Evolutionary conservation across 2,888 invertebrate genomes (phyloP).

Genomic region (Pristionchus maxplancki): DNA sequence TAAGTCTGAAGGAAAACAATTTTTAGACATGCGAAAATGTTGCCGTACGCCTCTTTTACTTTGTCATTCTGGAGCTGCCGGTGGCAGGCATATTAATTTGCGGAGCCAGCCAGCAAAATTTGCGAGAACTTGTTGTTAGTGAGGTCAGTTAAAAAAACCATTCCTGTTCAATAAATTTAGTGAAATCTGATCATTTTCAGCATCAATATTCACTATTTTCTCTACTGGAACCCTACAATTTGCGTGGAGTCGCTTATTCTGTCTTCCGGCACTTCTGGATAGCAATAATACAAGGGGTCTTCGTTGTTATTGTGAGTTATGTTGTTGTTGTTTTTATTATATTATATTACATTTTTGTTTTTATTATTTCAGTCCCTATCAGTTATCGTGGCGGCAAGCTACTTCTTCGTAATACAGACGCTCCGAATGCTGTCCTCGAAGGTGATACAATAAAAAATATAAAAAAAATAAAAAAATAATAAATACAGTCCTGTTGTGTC

Average conservation of each 20-base stretch:
- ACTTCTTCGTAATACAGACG: not conserved
- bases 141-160: not conserved
- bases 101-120: not conserved
- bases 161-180: no score
- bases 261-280: not conserved
- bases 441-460: not conserved
- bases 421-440: not conserved
- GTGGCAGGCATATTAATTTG: not conserved
- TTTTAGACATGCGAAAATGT: not conserved
- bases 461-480: no score
- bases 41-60: not conserved
- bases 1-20: not conserved
- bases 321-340: not conserved
- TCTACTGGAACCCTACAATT: not conserved
- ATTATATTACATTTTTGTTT: no score
- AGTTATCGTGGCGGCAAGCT: not conserved
- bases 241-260: not conserved
- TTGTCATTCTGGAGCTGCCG: not conserved
- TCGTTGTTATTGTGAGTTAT: not conserved
- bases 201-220: not conserved
- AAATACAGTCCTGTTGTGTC: no score
- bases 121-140: not conserved
- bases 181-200: no score
- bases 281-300: not conserved
- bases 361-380: not conserved